Evolutionary conservation across 2,113 vertebrate genomes (phyloP), one percentile per base, ranked within the genome.

Genomic region (Anoura caudifer): DNA sequence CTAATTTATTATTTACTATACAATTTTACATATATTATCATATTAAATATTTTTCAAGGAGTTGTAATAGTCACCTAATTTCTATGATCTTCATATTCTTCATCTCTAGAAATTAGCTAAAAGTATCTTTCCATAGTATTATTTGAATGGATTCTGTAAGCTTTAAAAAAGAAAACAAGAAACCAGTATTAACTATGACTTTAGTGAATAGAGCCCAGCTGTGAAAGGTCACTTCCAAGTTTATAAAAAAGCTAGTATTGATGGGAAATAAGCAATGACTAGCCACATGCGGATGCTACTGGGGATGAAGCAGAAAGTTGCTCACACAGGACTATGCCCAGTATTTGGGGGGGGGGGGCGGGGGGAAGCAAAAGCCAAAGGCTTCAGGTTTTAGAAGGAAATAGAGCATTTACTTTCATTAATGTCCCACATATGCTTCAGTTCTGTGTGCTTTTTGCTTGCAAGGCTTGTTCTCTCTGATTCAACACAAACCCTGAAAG

Each of bases 331-430:
- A 28, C 9, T 59, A 16, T 20, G 12, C 2, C 59, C 12, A 45
- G 28, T 26, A 8, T 14, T 2, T 20, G 33, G 5, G 7, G 15
- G 31, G 5, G n/a, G n/a, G n/a, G n/a, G n/a, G 2, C 16, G 33
- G 5, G 7, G 15, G 31, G 5, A 14, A 5, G 1, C 17, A 15
- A 13, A 61, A 7, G 3, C 13, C 7, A 28, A 0, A 22, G 4
- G 56, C 11, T 72, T 16, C 12, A 15, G 33, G 19, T 33, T 47
- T 38, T 8, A 11, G 36, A 45, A 26, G 38, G 31, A 82, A 1
- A 13, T 3, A 3, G 36, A 70, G 13, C 17, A 10, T 14, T 52
- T 31, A 3, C 17, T 75, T 93, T 84, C 45, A 24, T 45, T 5
- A 43, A 45, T 0, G 2, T 5, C 24, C 12, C 6, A 1, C 54